Conservation (phyloP, 2,888 invertebrate species). For the Rhagonycha fulva region DNA sequence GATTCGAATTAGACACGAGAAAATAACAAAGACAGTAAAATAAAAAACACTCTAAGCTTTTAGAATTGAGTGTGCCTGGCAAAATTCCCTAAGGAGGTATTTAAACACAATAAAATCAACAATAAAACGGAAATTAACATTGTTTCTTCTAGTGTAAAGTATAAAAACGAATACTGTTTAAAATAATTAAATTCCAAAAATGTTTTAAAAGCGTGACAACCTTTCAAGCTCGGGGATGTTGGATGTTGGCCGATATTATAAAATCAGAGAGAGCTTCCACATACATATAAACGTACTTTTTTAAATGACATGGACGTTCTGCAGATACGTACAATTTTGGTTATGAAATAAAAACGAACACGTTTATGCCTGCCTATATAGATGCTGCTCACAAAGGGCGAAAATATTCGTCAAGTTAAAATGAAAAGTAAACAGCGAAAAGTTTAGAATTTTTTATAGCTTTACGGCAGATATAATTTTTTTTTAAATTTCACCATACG, state of each 20-base stretch:
- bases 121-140: neutral
- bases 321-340: neutral
- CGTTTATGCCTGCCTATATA: neutral
- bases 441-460: constrained; percentile 1
- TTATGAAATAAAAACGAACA: neutral
- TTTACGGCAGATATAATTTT: neutral
- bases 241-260: constrained; percentile 1
- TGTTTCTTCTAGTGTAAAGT: neutral
- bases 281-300: neutral
- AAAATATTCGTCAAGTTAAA: neutral
- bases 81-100: neutral
- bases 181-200: constrained; percentile 23
- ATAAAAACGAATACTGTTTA: neutral
- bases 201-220: constrained; percentile 12
- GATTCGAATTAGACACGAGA: neutral
- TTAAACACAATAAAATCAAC: constrained; percentile 3
- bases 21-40: neutral
- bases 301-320: neutral
- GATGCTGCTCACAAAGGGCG: neutral
- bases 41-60: neutral
- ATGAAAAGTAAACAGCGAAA: neutral
- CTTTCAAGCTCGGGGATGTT: neutral
- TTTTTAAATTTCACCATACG: neutral
- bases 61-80: neutral
- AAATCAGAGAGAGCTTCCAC: neutral